phyloP scores from a whole-genome alignment of 2,888 invertebrate genomes.

The Dryobotodes eremita region DNA sequence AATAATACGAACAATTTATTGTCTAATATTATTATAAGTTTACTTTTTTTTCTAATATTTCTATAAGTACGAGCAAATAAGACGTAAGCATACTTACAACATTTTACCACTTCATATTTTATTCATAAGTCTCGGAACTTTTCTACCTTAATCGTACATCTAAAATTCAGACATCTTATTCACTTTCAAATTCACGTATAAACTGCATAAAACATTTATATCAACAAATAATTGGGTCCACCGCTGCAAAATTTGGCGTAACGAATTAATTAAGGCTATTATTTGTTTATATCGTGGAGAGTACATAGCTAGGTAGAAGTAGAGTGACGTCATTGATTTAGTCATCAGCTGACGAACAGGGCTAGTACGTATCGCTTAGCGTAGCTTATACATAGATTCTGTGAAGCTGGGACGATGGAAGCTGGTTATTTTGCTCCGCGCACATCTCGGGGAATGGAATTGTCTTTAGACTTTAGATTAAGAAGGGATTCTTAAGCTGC shows the following conservation, averaged over 20 bases:
- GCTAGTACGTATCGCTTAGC: conserved; percentile 49
- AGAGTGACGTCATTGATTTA: conserved; percentile 45
- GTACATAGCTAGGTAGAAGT: conserved; percentile 55
- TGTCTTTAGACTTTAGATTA: conserved; percentile 21
- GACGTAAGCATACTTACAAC: conserved; percentile 5
- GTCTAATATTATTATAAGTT: background rate
- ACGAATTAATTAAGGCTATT: conserved; percentile 83
- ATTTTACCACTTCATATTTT: conserved; percentile 25
- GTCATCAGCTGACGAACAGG: conserved; percentile 45
- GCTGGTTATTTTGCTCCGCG: conserved; percentile 21
- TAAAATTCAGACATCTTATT: conserved; percentile 31
- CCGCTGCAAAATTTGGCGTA: conserved; percentile 82
- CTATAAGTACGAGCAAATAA: background rate
- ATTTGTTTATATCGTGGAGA: conserved; percentile 54
- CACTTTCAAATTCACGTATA: conserved; percentile 39
- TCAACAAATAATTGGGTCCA: conserved; percentile 84
- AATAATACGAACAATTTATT: conserved; percentile 1
- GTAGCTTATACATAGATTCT: conserved; percentile 57
- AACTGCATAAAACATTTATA: conserved; percentile 45
- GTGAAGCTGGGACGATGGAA: conserved; percentile 10
- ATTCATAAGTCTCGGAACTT: conserved; percentile 13
- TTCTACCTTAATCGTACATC: conserved; percentile 29
- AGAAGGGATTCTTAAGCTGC: conserved; percentile 11
- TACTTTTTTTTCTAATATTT: background rate
- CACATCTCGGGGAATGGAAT: conserved; percentile 1